Base-by-base conservation (phyloP, 2,888 invertebrate genomes). In the Cantharis rufa region DNA sequence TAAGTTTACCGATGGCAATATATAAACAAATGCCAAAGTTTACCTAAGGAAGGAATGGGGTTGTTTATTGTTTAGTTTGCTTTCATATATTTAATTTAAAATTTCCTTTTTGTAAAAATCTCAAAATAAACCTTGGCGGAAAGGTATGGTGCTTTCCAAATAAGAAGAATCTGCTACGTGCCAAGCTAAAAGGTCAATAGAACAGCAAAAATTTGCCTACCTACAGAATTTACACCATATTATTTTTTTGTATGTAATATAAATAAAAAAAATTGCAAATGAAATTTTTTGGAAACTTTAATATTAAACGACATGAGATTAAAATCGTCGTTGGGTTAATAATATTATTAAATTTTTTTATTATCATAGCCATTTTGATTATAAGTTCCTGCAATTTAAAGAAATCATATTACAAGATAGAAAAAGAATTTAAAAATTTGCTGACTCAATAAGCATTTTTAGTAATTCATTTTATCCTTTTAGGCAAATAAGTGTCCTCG, bases 401-500 rank as follows among this genome's bases (percentile, higher is more conserved):
- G 70, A 69, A 78, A 74, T 74, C 70, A 68, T 77, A 71, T 74
- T 72, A 78, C 71, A 24, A 62, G 71, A 74, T 71, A 71, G 76
- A 62, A 71, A 70, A 61, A 61, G 70, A 71, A 72, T 71, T 75
- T 78, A 71, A 69, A 66, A 75, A 72, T 70, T 75, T 78, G 78
- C 78, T 78, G 78, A 76, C 72, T 76, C 74, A 77, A 77, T 78
- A 73, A 75, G 76, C 75, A 68, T 66, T 77, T 79, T 77, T 69
- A 69, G 73, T 78, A 74, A 74, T 77, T 74, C 71, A 76, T 69
- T 69, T 76, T 77, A 80, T 77, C 74, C 70, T 83, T 84, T 79
- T 76, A 85, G 85, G 85, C 86, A 13, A 84, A 85, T 76, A 83
- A 81, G 27, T 83, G 83, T 71, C 85, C 84, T 28, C 80, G 83